Percentiles rank a stretch among this genome's conserved stretches.
Evolutionary conservation across 2,888 invertebrate species (phyloP).

Genomic region (Belgica antarctica): DNA sequence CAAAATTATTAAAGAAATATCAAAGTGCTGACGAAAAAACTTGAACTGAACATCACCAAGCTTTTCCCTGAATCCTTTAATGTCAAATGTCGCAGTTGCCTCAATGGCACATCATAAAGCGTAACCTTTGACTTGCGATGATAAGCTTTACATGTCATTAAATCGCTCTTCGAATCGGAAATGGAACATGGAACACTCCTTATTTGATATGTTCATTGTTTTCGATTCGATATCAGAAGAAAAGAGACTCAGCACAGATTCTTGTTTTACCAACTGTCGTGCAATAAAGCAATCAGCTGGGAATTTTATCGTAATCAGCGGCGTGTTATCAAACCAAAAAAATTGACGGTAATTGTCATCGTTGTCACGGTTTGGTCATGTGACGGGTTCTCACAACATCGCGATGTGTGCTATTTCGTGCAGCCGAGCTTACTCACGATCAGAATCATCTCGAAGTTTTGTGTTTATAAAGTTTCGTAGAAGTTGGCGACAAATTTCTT

Average conservation of each 20-base stretch:
- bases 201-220: background rate
- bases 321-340: background rate
- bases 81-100: background rate
- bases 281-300: no score
- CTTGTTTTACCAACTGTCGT: no score
- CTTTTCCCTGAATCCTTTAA: no score
- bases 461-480: background rate
- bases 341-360: background rate
- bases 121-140: background rate
- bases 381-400: no score
- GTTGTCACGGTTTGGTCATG: no score
- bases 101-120: conserved; percentile 10
- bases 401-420: no score
- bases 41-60: no score
- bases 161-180: background rate
- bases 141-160: conserved; percentile 3
- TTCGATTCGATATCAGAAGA: background rate
- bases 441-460: conserved; percentile 6
- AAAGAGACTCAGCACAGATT: no score
- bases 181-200: conserved; percentile 25
- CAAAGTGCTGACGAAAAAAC: no score
- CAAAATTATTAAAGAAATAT: no score
- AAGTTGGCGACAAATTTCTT: conserved; percentile 28
- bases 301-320: no score
- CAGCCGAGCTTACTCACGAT: no score